Evolutionary conservation across 2,113 vertebrate species (phyloP).

Genomic region (Bos indicus): DNA sequence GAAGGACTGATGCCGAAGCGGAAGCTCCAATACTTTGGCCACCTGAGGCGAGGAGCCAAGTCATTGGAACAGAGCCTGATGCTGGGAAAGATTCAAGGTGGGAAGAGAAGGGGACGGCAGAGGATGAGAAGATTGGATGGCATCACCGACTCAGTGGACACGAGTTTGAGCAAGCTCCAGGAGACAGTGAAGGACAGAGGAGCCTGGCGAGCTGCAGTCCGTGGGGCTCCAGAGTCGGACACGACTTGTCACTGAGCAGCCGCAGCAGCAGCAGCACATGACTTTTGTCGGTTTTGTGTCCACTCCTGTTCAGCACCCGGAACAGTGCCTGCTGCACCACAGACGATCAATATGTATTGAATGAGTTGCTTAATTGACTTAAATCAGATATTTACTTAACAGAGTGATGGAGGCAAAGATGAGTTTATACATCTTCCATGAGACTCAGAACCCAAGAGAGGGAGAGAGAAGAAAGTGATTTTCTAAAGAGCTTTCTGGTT

Average conservation of each 20-base stretch:
- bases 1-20: neutral
- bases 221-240: accelerated
- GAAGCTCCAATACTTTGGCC: neutral
- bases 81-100: neutral
- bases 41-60: neutral
- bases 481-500: neutral
- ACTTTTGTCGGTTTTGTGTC: neutral
- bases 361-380: neutral
- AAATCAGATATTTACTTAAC: neutral
- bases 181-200: neutral
- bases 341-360: neutral
- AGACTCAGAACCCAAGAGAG: neutral
- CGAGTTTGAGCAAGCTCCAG: neutral
- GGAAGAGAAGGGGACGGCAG: neutral
- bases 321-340: accelerated
- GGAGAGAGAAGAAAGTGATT: neutral
- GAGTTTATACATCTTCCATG: accelerated
- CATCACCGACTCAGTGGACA: neutral
- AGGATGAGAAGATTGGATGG: neutral
- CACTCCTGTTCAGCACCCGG: neutral
- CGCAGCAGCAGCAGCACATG: accelerated
- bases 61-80: neutral
- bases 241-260: accelerated
- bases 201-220: neutral
- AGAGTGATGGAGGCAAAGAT: neutral